phyloP scores from a whole-genome alignment of 2,888 invertebrate species.

The Meloe dianella region DNA sequence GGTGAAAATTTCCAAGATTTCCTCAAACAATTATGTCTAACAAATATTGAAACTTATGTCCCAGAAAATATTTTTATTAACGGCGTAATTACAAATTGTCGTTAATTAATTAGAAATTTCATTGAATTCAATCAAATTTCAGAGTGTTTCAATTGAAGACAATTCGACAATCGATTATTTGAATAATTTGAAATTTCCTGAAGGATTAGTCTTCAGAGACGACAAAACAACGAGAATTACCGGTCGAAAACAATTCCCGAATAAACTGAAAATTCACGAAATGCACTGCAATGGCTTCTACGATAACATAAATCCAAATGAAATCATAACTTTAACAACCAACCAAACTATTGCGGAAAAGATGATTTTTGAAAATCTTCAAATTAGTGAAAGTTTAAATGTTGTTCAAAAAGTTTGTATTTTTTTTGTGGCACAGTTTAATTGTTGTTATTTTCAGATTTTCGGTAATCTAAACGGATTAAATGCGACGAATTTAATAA shows the following conservation, averaged over 20 bases:
- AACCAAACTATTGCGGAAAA: slow-evolving; percentile 58
- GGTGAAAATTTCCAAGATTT: slow-evolving; percentile 60
- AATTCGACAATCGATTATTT: slow-evolving; percentile 53
- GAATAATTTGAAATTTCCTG: slow-evolving; percentile 63
- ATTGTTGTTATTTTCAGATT: slow-evolving; percentile 55
- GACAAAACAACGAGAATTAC: slow-evolving; percentile 53
- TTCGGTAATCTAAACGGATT: slow-evolving; percentile 61
- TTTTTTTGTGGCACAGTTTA: neutral
- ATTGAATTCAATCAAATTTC: too few species aligned
- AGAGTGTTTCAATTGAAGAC: slow-evolving; percentile 58
- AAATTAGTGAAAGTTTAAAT: slow-evolving; percentile 60
- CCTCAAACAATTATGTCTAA: slow-evolving; percentile 59
- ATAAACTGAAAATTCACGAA: slow-evolving; percentile 52
- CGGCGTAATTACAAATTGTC: slow-evolving; percentile 57
- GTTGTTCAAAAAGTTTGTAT: slow-evolving; percentile 51
- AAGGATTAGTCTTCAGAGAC: slow-evolving; percentile 60
- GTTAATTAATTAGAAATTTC: slow-evolving; percentile 12
- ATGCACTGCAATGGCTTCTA: slow-evolving; percentile 57
- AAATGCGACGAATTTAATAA: slow-evolving; percentile 55
- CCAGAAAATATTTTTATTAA: slow-evolving; percentile 57
- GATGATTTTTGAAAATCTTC: slow-evolving; percentile 63
- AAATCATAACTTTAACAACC: slow-evolving; percentile 60
- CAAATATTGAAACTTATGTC: slow-evolving; percentile 53
- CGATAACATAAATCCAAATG: slow-evolving; percentile 59
- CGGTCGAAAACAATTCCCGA: slow-evolving; percentile 61